These are phyloP conservation scores for Saccopteryx bilineata DNA, from an alignment of 2,113 vertebrate species.

Conservation along the genomic window DNA sequence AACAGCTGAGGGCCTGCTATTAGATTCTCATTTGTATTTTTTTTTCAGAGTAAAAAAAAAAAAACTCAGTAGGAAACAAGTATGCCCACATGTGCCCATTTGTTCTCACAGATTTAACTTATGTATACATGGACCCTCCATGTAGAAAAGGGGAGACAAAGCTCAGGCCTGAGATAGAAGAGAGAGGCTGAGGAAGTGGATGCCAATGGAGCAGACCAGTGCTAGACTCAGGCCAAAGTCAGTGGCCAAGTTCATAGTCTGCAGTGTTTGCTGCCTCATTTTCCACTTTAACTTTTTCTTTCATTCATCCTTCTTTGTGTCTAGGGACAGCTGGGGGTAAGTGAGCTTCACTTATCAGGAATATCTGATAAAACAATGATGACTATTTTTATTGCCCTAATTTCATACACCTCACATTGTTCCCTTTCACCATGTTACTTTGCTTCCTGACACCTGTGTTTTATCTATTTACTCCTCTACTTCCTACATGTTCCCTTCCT, in stretches of 20 bases:
- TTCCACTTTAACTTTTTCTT: not conserved
- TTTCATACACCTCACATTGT: not conserved
- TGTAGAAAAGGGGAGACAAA: not conserved
- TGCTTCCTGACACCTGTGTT: not conserved
- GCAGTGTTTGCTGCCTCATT: not conserved
- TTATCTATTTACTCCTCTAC: not conserved
- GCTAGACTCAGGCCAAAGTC: not conserved
- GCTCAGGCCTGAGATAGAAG: not conserved
- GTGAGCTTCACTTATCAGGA: not conserved
- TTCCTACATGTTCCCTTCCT: not conserved
- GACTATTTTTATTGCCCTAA: not conserved
- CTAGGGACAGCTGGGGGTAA: not conserved
- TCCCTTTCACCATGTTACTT: not conserved
- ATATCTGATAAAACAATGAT: not conserved
- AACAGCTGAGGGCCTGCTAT: not conserved
- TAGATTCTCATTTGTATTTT: not conserved
- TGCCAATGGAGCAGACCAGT: not conserved
- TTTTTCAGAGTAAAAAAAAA: constrained; percentile 7
- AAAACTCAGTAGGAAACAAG: not conserved
- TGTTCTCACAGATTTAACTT: not conserved
- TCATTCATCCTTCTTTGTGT: not conserved
- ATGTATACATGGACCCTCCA: not conserved
- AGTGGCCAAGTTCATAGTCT: not conserved
- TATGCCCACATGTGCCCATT: not conserved
- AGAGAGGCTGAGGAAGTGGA: not conserved